These are phyloP conservation scores for Vultur gryphus DNA, from an alignment of 2,797 vertebrate genomes.

Conservation along the genomic window DNA sequence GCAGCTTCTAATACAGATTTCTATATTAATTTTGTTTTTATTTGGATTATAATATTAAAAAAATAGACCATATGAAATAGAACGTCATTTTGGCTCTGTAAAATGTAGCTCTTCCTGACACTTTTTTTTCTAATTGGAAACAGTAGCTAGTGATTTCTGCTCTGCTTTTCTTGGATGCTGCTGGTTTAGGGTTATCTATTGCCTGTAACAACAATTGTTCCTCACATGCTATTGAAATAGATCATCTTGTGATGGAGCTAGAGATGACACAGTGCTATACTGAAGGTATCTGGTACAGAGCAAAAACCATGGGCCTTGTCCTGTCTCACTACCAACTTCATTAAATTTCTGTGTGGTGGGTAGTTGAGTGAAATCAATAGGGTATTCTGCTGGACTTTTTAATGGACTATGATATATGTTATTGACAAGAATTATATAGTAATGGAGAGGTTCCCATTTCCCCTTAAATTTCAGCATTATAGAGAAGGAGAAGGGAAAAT, in stretches of 20 bases:
- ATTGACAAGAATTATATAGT: background rate
- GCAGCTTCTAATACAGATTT: background rate
- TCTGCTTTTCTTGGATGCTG: constrained; percentile 5
- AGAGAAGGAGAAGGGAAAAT: background rate
- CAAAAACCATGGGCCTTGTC: background rate
- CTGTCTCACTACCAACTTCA: background rate
- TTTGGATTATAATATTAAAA: background rate
- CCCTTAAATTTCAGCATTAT: background rate
- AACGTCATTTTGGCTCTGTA: background rate
- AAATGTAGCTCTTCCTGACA: background rate
- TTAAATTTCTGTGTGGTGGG: background rate
- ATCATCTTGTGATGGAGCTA: background rate
- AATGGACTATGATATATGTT: background rate
- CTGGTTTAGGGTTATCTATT: constrained; percentile 1
- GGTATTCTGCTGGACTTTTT: background rate
- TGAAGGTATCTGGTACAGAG: background rate
- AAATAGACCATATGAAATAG: background rate
- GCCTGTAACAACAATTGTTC: background rate
- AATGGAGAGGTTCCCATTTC: background rate
- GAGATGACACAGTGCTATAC: background rate
- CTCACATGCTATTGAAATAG: background rate
- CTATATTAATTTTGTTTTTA: background rate
- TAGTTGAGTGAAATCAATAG: background rate
- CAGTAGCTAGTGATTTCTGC: background rate
- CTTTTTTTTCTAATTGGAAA: background rate